A percentile compares a stretch with the other conserved stretches of the same genome.
phyloP scores from a whole-genome alignment of 2,888 invertebrate species.

The Eugnorisma glareosa region DNA sequence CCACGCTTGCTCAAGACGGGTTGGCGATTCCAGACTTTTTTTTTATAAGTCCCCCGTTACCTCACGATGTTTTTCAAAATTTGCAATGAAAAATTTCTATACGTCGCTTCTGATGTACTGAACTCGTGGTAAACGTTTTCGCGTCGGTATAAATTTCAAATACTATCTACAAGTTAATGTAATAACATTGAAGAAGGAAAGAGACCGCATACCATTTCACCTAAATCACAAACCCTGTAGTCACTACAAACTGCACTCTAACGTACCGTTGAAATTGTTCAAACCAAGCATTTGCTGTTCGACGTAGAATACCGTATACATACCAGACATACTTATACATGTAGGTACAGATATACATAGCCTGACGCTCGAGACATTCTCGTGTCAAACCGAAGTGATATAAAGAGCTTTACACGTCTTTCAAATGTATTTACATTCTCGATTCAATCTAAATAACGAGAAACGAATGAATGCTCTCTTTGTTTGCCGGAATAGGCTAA shows the following conservation, averaged over 20 bases:
- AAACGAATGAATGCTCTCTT: slow-evolving; percentile 32
- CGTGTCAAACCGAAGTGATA: slow-evolving; percentile 49
- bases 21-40: no score
- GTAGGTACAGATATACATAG: slow-evolving; percentile 7
- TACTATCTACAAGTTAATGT: no score
- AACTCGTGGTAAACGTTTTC: no score
- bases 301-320: neutral
- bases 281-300: slow-evolving; percentile 11
- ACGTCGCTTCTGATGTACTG: no score
- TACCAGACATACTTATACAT: neutral
- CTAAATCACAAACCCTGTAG: neutral
- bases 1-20: no score
- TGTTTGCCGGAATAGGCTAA: slow-evolving; percentile 26
- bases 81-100: no score
- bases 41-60: no score
- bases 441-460: slow-evolving; percentile 52
- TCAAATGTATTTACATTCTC: slow-evolving; percentile 52
- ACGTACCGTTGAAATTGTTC: slow-evolving; percentile 25
- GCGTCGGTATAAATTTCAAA: no score
- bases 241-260: neutral
- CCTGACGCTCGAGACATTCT: slow-evolving; percentile 24
- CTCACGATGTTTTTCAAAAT: no score
- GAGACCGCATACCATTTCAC: neutral
- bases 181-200: no score
- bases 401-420: slow-evolving; percentile 50